Base-by-base conservation (phyloP, 2,113 vertebrate genomes). In the Ptilonorhynchus violaceus region DNA sequence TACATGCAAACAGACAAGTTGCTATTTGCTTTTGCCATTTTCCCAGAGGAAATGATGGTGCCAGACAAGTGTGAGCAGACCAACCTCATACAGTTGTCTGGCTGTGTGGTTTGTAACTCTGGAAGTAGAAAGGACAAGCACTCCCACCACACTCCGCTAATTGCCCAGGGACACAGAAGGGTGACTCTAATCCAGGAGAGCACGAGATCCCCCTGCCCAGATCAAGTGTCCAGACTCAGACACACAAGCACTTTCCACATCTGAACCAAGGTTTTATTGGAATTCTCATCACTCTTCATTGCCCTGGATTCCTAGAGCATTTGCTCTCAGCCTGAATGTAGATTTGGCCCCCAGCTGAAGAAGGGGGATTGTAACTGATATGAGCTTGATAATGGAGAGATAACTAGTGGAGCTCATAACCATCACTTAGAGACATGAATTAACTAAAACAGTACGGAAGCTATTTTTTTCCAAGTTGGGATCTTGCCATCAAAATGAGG, bases 1-100 rank as follows among this genome's bases (percentile, higher is more conserved):
- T 35, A 95, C 93, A 31, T 82, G 73, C 95, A 85, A 81, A 50
- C 69, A 87, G 96, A 83, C 96, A 97, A 96, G 96, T 92, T 92
- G 69, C 86, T 94, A 95, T 94, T 82, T 95, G 96, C 91, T 95
- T 83, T 72, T 94, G 73, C 88, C 95, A 75, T 94, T 89, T 96
- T 96, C 95, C 92, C 96, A 96, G 92, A 96, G 95, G 92, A 96
- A 96, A 87, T 13, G 58, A 39, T 81, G 73, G 86, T 96, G 91
- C 94, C 93, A 94, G 91, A 93, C 93, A 94, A 94, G 86, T 62
- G 96, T 82, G 93, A 96, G 95, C 95, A 96, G 76, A 92, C 80
- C 93, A 88, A 42, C 49, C 60, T 64, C 95, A 76, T 28, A 39
- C 0, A 70, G 60, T n/a, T 25, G 69, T 82, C 96, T 91, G 73